phyloP scores from a whole-genome alignment of 2,888 invertebrate genomes.

The Pinctada fucata region DNA sequence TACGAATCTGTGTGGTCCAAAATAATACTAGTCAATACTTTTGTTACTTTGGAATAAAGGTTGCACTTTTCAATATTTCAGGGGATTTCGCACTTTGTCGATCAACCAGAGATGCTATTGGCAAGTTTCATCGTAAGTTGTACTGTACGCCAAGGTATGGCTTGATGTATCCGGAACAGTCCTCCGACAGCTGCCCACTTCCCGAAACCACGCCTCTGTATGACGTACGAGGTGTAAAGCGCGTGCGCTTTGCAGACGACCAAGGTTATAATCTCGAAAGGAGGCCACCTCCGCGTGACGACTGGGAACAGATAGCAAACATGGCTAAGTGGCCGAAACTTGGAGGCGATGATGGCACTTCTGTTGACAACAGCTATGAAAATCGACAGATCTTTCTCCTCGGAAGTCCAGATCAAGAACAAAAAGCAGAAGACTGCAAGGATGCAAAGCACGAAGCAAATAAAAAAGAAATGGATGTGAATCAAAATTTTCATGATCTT shows the following conservation, averaged over 20 bases:
- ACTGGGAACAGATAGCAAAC: constrained; percentile 13
- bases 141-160: constrained; percentile 14
- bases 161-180: constrained; percentile 5
- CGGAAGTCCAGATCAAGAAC: background rate
- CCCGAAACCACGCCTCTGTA: constrained; percentile 11
- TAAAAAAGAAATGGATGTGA: constrained; percentile 3
- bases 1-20: too few relatives aligned
- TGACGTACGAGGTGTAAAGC: constrained; percentile 17
- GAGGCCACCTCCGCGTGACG: constrained; percentile 7
- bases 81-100: constrained; percentile 9
- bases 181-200: background rate
- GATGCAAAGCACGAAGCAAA: background rate
- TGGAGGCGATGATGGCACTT: background rate
- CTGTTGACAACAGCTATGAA: background rate
- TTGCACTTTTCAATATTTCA: background rate
- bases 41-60: too few relatives aligned
- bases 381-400: background rate
- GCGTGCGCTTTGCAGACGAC: constrained; percentile 25
- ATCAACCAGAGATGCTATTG: constrained; percentile 17
- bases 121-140: constrained; percentile 2
- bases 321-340: constrained; percentile 18
- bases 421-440: background rate
- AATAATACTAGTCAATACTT: too few relatives aligned
- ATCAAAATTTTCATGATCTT: constrained; percentile 14
- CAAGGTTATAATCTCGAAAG: constrained; percentile 20